Evolutionary conservation across 2,797 vertebrate species (phyloP), one percentile per base, ranked within the genome.

Genomic region (Apodemus agrarius): DNA sequence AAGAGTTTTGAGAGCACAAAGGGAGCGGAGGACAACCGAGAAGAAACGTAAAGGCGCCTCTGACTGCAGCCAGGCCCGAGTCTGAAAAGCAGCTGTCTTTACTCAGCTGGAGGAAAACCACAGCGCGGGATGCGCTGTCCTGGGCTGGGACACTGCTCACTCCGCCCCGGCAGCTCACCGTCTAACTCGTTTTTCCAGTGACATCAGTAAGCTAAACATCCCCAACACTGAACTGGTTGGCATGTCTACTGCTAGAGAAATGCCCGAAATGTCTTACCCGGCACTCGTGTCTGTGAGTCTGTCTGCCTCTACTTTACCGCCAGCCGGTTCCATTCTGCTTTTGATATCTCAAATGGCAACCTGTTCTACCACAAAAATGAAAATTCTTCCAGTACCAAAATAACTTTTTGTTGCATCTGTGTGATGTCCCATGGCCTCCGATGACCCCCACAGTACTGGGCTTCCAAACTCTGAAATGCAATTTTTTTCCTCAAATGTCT

Each of bases 81-180:
- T 93, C 80, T 92, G 54, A 97, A 76, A 46, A 94, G 69, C 89
- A 96, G 97, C 91, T 97, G 92, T 94, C 97, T 97, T 96, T 97
- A 91, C 96, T 97, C 96, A 97, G 96, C 96, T 97, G 97, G 65
- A 97, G 93, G 93, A 96, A 96, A 97, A 97, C 96, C 97, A 95
- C 97, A 98, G 89, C 54, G 24, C 89, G 91, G 96, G 93, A 57
- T 21, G 78, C 78, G 74, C 96, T 67, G 72, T 88, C 92, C 91
- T 85, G 40, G 52, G 52, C 75, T 93, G 95, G 96, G 91, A 95
- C 93, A 79, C 65, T 96, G 93, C 89, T 97, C 96, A 96, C 96
- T 95, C 92, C 95, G 89, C n/a, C 96, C 90, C 87, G n/a, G 90
- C 67, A 95, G 76, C 89, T 85, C 69, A 90, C 14, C 17, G 95